A percentile compares a stretch with the other conserved stretches of the same genome.
Conservation (phyloP, 2,888 invertebrate genomes). For the Rhorus exstirpatorius region DNA sequence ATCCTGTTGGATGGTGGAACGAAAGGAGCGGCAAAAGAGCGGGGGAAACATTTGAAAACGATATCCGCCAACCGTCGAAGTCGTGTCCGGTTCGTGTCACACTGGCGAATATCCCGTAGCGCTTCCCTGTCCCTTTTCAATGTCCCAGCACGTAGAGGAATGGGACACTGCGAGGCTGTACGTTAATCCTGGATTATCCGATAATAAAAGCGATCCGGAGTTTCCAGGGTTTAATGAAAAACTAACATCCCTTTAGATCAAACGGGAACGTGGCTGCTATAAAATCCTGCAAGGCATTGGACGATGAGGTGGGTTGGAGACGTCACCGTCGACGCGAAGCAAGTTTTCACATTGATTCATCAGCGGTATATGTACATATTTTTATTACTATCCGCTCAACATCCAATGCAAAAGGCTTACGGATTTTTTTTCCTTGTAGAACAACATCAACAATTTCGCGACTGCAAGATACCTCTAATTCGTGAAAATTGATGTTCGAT, state of each 20-base stretch:
- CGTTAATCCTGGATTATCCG: slow-evolving; percentile 63
- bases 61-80: slow-evolving; percentile 56
- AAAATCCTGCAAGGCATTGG: slow-evolving; percentile 15
- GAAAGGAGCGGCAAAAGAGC: slow-evolving; percentile 7
- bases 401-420: neutral
- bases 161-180: neutral
- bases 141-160: slow-evolving; percentile 14
- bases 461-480: too few relatives aligned
- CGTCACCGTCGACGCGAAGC: slow-evolving; percentile 10
- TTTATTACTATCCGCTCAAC: neutral
- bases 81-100: slow-evolving; percentile 46
- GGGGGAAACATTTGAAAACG: slow-evolving; percentile 40
- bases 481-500: too few relatives aligned
- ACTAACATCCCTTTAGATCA: slow-evolving; percentile 62
- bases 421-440: neutral
- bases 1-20: slow-evolving; percentile 10
- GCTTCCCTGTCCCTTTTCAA: slow-evolving; percentile 26
- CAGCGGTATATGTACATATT: neutral
- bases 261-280: slow-evolving; percentile 5
- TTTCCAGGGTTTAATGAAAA: slow-evolving; percentile 62
- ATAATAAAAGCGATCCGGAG: slow-evolving; percentile 57
- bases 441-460: too few relatives aligned
- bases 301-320: neutral
- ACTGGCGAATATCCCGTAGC: slow-evolving; percentile 36
- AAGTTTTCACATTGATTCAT: slow-evolving; percentile 13